phyloP scores from a whole-genome alignment of 1,140 invertebrate genomes.

The Atta colombica region DNA sequence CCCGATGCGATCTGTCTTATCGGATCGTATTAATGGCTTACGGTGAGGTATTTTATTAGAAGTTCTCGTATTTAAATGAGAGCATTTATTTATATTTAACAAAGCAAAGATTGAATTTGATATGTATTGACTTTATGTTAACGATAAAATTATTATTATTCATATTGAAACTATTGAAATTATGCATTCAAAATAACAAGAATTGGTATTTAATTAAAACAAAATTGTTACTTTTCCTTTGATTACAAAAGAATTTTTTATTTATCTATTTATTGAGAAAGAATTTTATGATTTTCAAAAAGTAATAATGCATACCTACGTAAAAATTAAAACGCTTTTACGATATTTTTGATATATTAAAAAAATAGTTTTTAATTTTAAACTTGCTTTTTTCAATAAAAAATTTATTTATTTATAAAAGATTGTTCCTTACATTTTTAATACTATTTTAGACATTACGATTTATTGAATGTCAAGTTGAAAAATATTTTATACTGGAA shows the following conservation, averaged over 20 bases:
- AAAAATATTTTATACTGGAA: background rate
- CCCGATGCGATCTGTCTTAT: slow-evolving; percentile 37
- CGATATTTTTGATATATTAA: background rate
- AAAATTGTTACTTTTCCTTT: background rate
- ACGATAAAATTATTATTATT: background rate
- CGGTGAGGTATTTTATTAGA: background rate
- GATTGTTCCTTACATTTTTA: background rate
- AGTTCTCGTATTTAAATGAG: background rate
- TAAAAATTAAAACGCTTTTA: background rate
- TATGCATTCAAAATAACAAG: background rate
- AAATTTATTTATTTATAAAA: too few relatives aligned
- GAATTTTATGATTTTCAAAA: background rate
- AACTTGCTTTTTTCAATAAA: too few relatives aligned
- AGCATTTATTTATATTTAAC: background rate
- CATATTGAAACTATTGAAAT: background rate
- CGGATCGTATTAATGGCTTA: slow-evolving; percentile 30
- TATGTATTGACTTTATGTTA: background rate
- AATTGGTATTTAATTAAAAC: background rate
- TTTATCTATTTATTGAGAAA: background rate
- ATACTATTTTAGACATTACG: background rate
- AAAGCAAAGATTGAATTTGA: background rate
- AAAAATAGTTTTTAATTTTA: too few relatives aligned
- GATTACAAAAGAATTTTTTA: background rate
- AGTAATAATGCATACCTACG: background rate
- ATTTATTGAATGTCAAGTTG: background rate